Evolutionary conservation across 2,797 vertebrate species (phyloP).

Genomic region (Danio choprae): DNA sequence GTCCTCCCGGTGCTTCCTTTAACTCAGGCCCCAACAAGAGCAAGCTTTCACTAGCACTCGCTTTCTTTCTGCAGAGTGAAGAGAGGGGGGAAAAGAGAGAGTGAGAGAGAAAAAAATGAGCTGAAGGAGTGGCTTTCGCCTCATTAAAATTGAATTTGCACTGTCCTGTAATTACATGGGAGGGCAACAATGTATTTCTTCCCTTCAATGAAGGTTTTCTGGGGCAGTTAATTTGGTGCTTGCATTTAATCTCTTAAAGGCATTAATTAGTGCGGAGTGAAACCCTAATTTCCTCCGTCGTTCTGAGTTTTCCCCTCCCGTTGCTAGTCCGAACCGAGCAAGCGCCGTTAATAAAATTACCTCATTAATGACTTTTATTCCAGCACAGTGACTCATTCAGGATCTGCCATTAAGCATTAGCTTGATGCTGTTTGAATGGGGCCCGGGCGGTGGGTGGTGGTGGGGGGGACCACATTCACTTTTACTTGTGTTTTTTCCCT

Average conservation of each 20-base stretch:
- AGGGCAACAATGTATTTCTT: constrained; percentile 93
- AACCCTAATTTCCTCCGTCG: constrained; percentile 92
- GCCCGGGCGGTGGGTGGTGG: constrained; percentile 77
- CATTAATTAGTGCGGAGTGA: constrained; percentile 97
- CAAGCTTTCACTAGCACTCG: constrained; percentile 76
- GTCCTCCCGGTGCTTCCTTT: constrained; percentile 89
- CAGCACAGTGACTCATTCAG: constrained; percentile 91
- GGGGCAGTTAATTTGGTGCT: constrained; percentile 96
- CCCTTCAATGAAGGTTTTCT: constrained; percentile 86
- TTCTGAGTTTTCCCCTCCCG: constrained; percentile 79
- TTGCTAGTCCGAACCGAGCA: constrained; percentile 77
- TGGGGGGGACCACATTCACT: constrained; percentile 80
- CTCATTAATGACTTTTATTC: constrained; percentile 93
- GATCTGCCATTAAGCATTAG: constrained; percentile 90
- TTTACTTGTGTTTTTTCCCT: constrained; percentile 75
- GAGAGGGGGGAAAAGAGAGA: constrained; percentile 43
- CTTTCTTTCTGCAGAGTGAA: constrained; percentile 37
- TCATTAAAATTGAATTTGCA: constrained; percentile 92
- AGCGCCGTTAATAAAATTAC: constrained; percentile 95
- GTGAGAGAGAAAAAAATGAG: constrained; percentile 71
- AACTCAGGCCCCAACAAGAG: constrained; percentile 87
- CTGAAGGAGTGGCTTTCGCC: constrained; percentile 90
- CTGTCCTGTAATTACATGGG: constrained; percentile 91
- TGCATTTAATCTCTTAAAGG: constrained; percentile 88
- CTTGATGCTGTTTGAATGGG: constrained; percentile 87